These are phyloP conservation scores for Barypeithes pellucidus DNA, from an alignment of 2,888 invertebrate genomes.

Conservation along the genomic window DNA sequence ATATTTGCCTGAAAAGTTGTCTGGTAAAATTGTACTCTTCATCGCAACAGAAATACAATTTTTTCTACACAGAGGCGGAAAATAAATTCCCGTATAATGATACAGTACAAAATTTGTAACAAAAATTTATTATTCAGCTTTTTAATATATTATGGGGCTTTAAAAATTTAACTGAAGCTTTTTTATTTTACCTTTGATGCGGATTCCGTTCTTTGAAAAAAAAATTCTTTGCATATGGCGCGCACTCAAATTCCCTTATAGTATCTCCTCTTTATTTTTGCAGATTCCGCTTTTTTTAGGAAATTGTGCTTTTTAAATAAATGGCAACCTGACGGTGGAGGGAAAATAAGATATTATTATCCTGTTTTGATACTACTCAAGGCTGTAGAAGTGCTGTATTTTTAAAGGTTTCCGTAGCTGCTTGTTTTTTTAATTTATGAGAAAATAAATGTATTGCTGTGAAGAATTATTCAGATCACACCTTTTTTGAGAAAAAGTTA, in stretches of 20 bases:
- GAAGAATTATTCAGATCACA: too few relatives aligned
- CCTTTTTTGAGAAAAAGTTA: too few relatives aligned
- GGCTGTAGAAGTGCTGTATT: neutral
- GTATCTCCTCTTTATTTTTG: slow-evolving; percentile 17
- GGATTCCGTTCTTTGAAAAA: slow-evolving; percentile 19
- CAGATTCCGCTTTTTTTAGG: slow-evolving; percentile 4
- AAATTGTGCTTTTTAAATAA: slow-evolving; percentile 7
- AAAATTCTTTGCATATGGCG: slow-evolving; percentile 12
- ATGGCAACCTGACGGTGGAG: neutral
- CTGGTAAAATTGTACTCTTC: too few relatives aligned
- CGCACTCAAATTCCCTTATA: slow-evolving; percentile 14
- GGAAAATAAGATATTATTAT: neutral
- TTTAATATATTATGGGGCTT: slow-evolving; percentile 18
- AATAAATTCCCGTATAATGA: neutral
- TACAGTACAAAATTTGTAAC: neutral
- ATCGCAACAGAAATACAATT: too few relatives aligned
- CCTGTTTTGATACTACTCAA: neutral
- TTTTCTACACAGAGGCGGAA: neutral
- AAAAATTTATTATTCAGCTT: neutral
- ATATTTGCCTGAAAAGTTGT: too few relatives aligned
- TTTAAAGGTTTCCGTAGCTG: neutral
- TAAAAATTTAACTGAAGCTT: slow-evolving; percentile 10
- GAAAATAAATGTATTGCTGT: neutral
- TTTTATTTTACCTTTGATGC: slow-evolving; percentile 19
- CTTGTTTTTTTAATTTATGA: neutral